phyloP scores from a whole-genome alignment of 2,113 vertebrate species.

The Lasiurus cinereus region DNA sequence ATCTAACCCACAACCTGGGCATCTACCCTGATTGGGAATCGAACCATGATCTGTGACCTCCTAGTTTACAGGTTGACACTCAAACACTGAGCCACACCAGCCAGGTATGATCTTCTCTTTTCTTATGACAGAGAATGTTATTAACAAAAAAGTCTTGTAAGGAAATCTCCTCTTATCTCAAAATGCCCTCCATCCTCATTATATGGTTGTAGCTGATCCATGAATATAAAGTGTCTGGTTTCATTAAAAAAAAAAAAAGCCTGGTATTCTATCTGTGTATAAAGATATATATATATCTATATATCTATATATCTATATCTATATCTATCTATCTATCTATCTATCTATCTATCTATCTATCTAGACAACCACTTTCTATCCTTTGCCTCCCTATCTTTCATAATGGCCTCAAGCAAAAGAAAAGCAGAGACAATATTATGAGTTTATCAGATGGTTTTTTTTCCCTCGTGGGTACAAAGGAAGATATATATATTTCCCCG shows the following conservation, averaged over 20 bases:
- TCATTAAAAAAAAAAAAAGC: background rate
- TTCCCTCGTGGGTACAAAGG: background rate
- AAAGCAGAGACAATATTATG: background rate
- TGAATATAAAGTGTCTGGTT: background rate
- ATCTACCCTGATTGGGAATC: too few relatives aligned
- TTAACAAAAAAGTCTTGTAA: background rate
- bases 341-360: too few relatives aligned
- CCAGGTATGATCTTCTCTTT: background rate
- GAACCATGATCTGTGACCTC: too few relatives aligned
- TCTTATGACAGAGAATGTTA: background rate
- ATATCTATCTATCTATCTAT: too few relatives aligned
- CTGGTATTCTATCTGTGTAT: background rate
- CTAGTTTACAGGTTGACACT: too few relatives aligned
- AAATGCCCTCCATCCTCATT: background rate
- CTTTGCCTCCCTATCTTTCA: background rate
- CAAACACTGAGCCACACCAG: too few relatives aligned
- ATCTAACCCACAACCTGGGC: too few relatives aligned
- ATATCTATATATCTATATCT: too few relatives aligned
- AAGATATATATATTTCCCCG: background rate
- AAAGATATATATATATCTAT: background rate
- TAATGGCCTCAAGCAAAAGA: background rate
- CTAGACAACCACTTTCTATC: background rate
- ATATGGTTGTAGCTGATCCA: background rate
- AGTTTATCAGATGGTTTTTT: background rate
- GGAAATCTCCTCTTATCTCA: background rate